phyloP scores from a whole-genome alignment of 1,140 invertebrate genomes.

The Drosophila micromelanica region DNA sequence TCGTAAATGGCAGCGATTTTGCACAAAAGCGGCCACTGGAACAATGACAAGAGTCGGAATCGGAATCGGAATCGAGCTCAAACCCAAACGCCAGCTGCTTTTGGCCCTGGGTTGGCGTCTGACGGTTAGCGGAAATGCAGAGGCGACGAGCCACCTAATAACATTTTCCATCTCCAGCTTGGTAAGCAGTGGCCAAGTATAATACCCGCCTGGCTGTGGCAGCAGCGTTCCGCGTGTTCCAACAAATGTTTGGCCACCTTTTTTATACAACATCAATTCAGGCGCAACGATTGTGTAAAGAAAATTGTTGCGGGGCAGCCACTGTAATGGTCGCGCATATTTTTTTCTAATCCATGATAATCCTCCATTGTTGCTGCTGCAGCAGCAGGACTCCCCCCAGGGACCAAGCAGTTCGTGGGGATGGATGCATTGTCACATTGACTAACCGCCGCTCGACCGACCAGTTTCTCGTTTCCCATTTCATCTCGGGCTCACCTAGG shows the following conservation, averaged over 20 bases:
- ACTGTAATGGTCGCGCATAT: conserved; percentile 61
- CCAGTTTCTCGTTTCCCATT: conserved; percentile 22
- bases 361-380: conserved; percentile 59
- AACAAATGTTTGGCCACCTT: conserved; percentile 75
- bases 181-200: conserved; percentile 12
- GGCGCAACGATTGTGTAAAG: conserved; percentile 59
- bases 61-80: conserved; percentile 17
- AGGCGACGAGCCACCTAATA: conserved; percentile 75
- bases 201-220: neutral
- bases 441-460: conserved; percentile 48
- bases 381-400: conserved; percentile 17
- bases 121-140: conserved; percentile 56
- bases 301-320: conserved; percentile 57
- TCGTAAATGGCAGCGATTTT: conserved; percentile 61
- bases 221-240: conserved; percentile 41
- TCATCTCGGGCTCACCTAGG: conserved; percentile 38
- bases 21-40: conserved; percentile 56
- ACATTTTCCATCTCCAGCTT: conserved; percentile 48
- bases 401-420: conserved; percentile 29
- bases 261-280: conserved; percentile 69
- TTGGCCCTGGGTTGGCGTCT: conserved; percentile 6
- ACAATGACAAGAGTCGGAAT: conserved; percentile 54
- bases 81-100: conserved; percentile 9
- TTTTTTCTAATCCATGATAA: conserved; percentile 58
- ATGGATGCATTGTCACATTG: conserved; percentile 72